Conservation (phyloP, 1,140 invertebrate species). For the Subanguina moxae region DNA sequence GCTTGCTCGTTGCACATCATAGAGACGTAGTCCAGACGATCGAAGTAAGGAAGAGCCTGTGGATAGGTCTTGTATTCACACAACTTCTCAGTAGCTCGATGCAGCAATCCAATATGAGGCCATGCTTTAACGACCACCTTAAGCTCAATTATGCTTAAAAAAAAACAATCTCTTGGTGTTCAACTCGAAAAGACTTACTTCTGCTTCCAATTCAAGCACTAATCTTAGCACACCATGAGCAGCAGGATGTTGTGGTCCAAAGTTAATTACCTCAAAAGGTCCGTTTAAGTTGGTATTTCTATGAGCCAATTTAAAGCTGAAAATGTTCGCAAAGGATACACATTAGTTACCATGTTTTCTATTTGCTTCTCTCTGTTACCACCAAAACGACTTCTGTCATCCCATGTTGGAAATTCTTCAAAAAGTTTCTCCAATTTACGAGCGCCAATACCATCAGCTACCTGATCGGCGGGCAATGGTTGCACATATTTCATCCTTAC, state of each 20-base stretch:
- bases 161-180: no score
- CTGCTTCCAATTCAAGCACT: conserved; percentile 88
- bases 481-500: no score
- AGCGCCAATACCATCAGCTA: no score
- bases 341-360: conserved; percentile 62
- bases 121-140: conserved; percentile 78
- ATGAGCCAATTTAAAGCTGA: not conserved
- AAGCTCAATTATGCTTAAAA: conserved; percentile 50
- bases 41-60: conserved; percentile 93
- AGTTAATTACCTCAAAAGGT: conserved; percentile 69
- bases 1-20: conserved; percentile 99
- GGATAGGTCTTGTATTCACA: conserved; percentile 98
- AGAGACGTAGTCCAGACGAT: conserved; percentile 95
- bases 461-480: no score
- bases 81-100: conserved; percentile 92
- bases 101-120: conserved; percentile 93
- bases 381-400: conserved; percentile 24
- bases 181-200: conserved; percentile 63
- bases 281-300: no score
- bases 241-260: conserved; percentile 96
- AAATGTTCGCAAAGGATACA: not conserved
- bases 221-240: conserved; percentile 93
- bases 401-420: conserved; percentile 7
- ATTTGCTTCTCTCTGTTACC: conserved; percentile 48
- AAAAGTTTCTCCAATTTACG: no score